These are phyloP conservation scores for Climacteris rufus DNA, from an alignment of 2,113 vertebrate species.

Conservation along the genomic window DNA sequence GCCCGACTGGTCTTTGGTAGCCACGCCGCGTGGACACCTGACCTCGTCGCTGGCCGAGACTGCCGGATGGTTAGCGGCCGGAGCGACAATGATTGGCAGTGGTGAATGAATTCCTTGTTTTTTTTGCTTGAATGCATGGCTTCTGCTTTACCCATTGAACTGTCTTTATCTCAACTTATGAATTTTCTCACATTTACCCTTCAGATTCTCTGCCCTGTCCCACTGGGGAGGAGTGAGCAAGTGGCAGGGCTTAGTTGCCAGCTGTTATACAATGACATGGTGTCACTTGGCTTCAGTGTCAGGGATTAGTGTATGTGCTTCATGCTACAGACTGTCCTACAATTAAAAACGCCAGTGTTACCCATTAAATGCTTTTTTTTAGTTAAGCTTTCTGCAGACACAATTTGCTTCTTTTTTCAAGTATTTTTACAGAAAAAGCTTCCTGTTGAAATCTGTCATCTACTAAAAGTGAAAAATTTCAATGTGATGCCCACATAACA, in stretches of 20 bases:
- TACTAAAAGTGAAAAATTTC: not conserved
- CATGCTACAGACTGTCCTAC: not conserved
- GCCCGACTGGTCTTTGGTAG: too few species aligned
- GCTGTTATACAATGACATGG: not conserved
- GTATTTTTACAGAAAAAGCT: not conserved
- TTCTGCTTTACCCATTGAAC: not conserved
- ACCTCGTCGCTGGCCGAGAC: too few species aligned
- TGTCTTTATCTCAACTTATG: not conserved
- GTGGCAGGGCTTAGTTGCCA: not conserved
- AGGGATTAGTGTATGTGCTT: accelerated
- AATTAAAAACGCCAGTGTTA: not conserved
- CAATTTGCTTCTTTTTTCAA: not conserved
- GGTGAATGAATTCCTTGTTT: not conserved
- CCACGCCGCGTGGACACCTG: too few species aligned
- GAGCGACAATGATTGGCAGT: accelerated
- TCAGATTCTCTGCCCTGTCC: not conserved
- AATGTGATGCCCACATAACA: not conserved
- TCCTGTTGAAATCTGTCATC: not conserved
- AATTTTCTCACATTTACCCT: not conserved
- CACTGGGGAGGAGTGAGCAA: not conserved
- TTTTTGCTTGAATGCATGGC: not conserved
- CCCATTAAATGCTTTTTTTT: not conserved
- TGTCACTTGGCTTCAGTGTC: not conserved
- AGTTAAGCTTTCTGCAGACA: not conserved
- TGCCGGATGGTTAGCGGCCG: too few species aligned